These are phyloP conservation scores for Trichomalopsis sarcophagae DNA, from an alignment of 1,140 invertebrate species.

Conservation along the genomic window DNA sequence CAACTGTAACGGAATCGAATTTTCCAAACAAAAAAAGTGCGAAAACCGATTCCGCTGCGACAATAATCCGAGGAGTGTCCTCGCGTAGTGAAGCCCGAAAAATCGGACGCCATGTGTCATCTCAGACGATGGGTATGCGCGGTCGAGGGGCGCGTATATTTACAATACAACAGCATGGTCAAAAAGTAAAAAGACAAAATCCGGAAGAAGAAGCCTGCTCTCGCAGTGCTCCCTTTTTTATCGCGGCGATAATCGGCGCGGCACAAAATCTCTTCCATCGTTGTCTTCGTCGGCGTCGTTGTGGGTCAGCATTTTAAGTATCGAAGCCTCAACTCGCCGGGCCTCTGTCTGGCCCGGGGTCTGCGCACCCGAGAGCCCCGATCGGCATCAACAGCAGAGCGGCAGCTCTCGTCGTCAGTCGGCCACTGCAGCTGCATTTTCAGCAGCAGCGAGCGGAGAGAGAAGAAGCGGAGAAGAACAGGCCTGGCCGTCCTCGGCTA, in stretches of 20 bases:
- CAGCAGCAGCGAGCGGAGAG: conserved; percentile 34
- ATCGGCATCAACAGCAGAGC: conserved; percentile 34
- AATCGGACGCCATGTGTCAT: not conserved
- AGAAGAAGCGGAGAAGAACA: conserved; percentile 34
- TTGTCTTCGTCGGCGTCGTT: conserved; percentile 1
- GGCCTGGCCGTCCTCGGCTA: conserved; percentile 31
- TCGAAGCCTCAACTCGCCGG: conserved; percentile 30
- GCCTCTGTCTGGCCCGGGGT: not conserved
- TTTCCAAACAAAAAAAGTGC: not conserved
- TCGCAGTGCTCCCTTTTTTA: not conserved
- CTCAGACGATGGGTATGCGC: not conserved
- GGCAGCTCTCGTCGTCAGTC: conserved; percentile 53
- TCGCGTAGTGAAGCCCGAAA: not conserved
- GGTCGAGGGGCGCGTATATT: conserved; percentile 8
- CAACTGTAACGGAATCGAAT: not conserved
- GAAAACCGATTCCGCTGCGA: not conserved
- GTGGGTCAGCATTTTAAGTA: conserved; percentile 16
- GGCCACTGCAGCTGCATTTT: conserved; percentile 54
- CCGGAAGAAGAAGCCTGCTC: conserved; percentile 20
- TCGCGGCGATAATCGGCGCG: not conserved
- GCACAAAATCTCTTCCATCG: not conserved
- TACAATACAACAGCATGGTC: conserved; percentile 6
- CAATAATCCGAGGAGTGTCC: not conserved
- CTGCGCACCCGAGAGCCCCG: not conserved
- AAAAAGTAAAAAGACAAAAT: conserved; percentile 15